Evolutionary conservation across 2,888 invertebrate genomes (phyloP).

Genomic region (Tetrapedia diversipes): DNA sequence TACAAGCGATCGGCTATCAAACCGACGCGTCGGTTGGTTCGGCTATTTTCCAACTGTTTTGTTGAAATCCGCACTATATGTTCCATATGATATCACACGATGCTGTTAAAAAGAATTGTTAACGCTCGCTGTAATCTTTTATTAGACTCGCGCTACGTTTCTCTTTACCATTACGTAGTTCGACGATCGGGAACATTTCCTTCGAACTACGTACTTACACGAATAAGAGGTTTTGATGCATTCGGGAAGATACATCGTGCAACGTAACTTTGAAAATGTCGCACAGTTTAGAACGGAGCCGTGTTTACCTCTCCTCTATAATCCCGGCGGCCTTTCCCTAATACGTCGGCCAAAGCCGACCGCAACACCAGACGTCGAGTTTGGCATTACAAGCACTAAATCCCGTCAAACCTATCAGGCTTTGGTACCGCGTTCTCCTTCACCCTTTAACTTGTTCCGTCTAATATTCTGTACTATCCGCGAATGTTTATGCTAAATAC

Average conservation of each 20-base stretch:
- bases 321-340: slow-evolving; percentile 64
- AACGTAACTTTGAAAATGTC: slow-evolving; percentile 61
- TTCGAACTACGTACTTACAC: not conserved
- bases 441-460: slow-evolving; percentile 40
- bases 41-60: not conserved
- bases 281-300: slow-evolving; percentile 61
- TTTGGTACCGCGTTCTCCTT: slow-evolving; percentile 32
- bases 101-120: not conserved
- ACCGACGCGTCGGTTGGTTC: too few relatives aligned
- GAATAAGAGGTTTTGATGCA: slow-evolving; percentile 45
- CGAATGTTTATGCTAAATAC: not conserved
- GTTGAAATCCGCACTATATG: not conserved
- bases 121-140: not conserved
- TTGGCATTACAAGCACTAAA: slow-evolving; percentile 67
- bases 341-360: slow-evolving; percentile 63
- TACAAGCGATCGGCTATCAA: slow-evolving; percentile 1
- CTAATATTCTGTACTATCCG: not conserved
- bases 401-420: slow-evolving; percentile 69
- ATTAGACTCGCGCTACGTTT: not conserved
- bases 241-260: slow-evolving; percentile 23
- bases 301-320: slow-evolving; percentile 65
- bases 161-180: too few relatives aligned
- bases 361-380: slow-evolving; percentile 68
- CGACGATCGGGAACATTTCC: not conserved
- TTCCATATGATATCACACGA: not conserved